Percentiles rank a stretch among this genome's conserved stretches.
Conservation (phyloP, 1,140 invertebrate genomes). For the Nasonia longicornis region DNA sequence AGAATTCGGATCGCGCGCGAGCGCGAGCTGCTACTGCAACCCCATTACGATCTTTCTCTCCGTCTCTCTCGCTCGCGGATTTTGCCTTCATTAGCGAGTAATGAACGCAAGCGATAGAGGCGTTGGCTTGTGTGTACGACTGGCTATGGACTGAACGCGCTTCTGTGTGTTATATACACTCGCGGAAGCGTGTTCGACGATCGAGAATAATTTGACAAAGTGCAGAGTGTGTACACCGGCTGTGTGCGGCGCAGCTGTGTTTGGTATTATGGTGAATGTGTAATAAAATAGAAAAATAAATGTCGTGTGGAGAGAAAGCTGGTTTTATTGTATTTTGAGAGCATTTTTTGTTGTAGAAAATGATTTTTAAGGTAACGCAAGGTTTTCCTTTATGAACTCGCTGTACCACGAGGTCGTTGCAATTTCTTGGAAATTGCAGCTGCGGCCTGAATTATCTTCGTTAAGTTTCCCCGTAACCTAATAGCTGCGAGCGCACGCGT, state of each 20-base stretch:
- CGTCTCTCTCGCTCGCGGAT: neutral
- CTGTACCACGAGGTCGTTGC: neutral
- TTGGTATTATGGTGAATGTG: no score
- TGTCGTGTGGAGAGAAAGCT: no score
- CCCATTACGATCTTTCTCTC: neutral
- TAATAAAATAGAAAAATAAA: no score
- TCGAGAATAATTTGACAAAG: no score
- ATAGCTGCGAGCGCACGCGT: neutral
- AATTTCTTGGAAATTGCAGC: neutral
- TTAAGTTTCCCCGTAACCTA: neutral
- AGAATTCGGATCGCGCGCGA: slow-evolving; percentile 1
- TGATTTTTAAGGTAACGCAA: no score
- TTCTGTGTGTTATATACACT: no score
- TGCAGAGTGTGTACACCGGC: no score
- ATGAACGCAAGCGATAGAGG: neutral
- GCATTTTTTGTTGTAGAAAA: no score
- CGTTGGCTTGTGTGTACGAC: neutral
- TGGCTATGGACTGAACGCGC: no score
- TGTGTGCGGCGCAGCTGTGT: no score
- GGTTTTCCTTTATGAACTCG: neutral
- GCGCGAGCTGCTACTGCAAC: neutral
- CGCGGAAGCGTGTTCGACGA: no score
- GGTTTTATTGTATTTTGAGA: no score
- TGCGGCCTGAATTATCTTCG: neutral
- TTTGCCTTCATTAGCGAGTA: slow-evolving; percentile 24